Percentiles rank a stretch among this genome's conserved stretches.
These are phyloP conservation scores for Zaprionus camerounensis DNA, from an alignment of 1,140 invertebrate genomes.

Conservation along the genomic window DNA sequence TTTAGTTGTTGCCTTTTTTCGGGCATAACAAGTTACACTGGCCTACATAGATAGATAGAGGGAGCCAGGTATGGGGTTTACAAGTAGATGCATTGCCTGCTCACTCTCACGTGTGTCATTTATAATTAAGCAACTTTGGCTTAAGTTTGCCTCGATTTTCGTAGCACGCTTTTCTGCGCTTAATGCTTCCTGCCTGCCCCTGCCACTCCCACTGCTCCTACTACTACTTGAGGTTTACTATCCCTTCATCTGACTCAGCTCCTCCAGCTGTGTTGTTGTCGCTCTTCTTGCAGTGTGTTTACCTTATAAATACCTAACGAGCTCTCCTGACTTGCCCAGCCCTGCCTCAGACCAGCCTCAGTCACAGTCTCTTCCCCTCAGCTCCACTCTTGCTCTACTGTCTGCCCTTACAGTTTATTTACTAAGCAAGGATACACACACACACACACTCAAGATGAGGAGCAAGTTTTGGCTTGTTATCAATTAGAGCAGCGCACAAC, in stretches of 20 bases:
- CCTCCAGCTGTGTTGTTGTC: conserved; percentile 31
- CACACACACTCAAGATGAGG: conserved; percentile 26
- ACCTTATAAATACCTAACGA: conserved; percentile 81
- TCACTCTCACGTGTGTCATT: conserved; percentile 69
- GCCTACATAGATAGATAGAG: conserved; percentile 63
- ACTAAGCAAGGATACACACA: conserved; percentile 60
- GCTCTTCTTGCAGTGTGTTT: conserved; percentile 51
- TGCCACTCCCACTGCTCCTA: neutral
- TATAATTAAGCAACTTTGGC: conserved; percentile 80
- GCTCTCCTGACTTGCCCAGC: conserved; percentile 48
- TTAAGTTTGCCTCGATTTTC: conserved; percentile 62
- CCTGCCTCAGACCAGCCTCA: conserved; percentile 21
- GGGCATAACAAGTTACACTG: conserved; percentile 37
- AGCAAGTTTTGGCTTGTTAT: conserved; percentile 72
- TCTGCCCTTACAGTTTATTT: conserved; percentile 72
- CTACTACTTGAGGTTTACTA: neutral
- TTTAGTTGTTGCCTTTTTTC: conserved; percentile 36
- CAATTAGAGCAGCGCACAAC: conserved; percentile 70
- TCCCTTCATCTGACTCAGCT: conserved; percentile 2
- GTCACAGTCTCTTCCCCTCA: neutral
- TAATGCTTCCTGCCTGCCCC: conserved; percentile 60
- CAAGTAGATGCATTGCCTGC: conserved; percentile 1
- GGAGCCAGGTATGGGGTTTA: neutral
- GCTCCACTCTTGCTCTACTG: neutral
- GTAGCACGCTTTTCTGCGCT: conserved; percentile 71